Evolutionary conservation across 2,113 vertebrate genomes (phyloP).

Genomic region (Bufo gargarizans): DNA sequence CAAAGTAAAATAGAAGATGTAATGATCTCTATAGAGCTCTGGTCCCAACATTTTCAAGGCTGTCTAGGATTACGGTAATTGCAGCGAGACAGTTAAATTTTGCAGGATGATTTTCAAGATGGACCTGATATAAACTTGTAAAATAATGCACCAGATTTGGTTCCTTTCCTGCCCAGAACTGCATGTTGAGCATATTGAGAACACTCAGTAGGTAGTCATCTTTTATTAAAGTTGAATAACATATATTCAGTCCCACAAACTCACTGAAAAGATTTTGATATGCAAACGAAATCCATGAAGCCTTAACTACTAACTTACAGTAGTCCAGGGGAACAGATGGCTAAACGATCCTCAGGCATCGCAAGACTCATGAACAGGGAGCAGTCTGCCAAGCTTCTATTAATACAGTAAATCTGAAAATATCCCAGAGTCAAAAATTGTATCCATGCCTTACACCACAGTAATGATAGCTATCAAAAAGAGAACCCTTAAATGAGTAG

Average conservation of each 20-base stretch:
- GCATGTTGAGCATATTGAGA: background rate
- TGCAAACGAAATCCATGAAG: background rate
- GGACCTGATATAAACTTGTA: no score
- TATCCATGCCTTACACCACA: background rate
- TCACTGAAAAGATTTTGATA: background rate
- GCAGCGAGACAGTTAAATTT: no score
- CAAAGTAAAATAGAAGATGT: background rate
- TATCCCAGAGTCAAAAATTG: background rate
- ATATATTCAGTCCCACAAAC: background rate
- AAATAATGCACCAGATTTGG: no score
- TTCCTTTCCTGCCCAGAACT: background rate
- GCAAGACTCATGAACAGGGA: background rate
- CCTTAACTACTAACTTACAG: background rate
- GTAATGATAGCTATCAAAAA: background rate
- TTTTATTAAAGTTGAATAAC: background rate
- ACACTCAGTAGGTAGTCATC: background rate
- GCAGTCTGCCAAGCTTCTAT: constrained; percentile 2
- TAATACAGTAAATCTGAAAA: constrained; percentile 11
- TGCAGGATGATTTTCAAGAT: no score
- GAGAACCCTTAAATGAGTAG: background rate
- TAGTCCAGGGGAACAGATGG: constrained; percentile 8
- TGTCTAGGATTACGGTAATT: no score
- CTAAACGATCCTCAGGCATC: background rate
- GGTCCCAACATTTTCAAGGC: no score
- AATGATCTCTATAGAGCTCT: background rate